These are phyloP conservation scores for Drosophila setosimentum DNA, from an alignment of 2,888 invertebrate genomes.

Conservation along the genomic window DNA sequence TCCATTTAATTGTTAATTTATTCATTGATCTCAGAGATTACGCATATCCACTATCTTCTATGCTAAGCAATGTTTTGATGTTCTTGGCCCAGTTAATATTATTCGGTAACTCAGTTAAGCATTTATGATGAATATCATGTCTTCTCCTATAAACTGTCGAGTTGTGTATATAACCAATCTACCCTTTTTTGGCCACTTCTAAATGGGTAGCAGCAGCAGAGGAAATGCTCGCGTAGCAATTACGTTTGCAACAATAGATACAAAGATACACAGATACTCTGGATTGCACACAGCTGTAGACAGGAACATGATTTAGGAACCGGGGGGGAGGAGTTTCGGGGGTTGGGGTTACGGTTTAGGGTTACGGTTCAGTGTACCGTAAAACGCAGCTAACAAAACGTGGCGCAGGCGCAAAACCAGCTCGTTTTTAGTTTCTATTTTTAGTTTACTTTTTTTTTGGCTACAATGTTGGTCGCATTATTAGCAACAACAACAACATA, in stretches of 20 bases:
- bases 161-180: not conserved
- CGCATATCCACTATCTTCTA: too few relatives aligned
- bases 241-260: conserved; percentile 75
- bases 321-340: not conserved
- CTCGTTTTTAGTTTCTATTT: conserved; percentile 28
- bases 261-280: conserved; percentile 9
- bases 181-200: not conserved
- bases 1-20: too few relatives aligned
- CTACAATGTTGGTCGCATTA: conserved; percentile 21
- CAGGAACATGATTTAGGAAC: conserved; percentile 70
- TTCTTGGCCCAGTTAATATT: too few relatives aligned
- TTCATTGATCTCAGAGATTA: too few relatives aligned
- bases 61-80: too few relatives aligned
- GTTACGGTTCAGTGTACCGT: conserved; percentile 75
- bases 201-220: conserved; percentile 8
- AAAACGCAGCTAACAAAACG: conserved; percentile 64
- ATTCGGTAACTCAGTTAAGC: too few relatives aligned
- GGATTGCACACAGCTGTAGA: conserved; percentile 62
- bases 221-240: conserved; percentile 65
- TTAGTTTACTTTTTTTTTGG: conserved; percentile 18
- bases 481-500: conserved; percentile 4
- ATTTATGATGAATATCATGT: too few relatives aligned
- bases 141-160: not conserved
- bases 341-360: conserved; percentile 20
- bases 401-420: conserved; percentile 74